Evolutionary conservation across 2,113 vertebrate genomes (phyloP), one percentile per base, ranked within the genome.

Genomic region (Thymallus thymallus): DNA sequence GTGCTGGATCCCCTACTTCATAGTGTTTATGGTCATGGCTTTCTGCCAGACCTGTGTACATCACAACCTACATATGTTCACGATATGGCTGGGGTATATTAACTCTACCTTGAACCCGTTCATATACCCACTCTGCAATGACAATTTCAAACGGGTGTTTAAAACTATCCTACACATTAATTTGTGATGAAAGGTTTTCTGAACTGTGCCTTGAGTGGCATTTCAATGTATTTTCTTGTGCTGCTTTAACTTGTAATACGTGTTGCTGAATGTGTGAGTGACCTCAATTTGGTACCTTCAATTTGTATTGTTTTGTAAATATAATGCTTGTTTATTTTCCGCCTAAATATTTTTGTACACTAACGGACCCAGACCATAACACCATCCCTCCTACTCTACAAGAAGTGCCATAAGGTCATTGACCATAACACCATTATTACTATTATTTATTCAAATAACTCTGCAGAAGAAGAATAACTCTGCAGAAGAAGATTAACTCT

Each of bases 1-100:
- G 71, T 99, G 98, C 81, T 99, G 98, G 98, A 97, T 96, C 68
- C 98, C 97, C 0, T 99, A 99, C 86, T 98, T 98, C 63, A 93
- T 98, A 32, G 88, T 91, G 13, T 99, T 97, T 78, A 96, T 96
- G 94, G 94, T 98, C 71, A 91, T 94, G 79, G 97, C 96, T 0
- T 95, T 96, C 87, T 96, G 94, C 46, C 84, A 84, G 73, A 84
- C 80, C 30, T 95, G 92, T 1, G 84, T 93, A 2, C 92, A 88
- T 23, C 92, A 95, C 30, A 75, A 88, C 0, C 85, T 96, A 14
- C 95, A 96, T 80, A 99, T 94, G 95, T 92, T 94, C 85, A 98
- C 98, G 12, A 95, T 97, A 78, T 99, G 98, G 98, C 90, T 99
- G 0, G 98, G 98, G 32, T 99, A 98, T 77, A 86, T 99, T 72